These are phyloP conservation scores for Spatulosminthurus flaviceps DNA, from an alignment of 2,888 invertebrate genomes.

Conservation along the genomic window DNA sequence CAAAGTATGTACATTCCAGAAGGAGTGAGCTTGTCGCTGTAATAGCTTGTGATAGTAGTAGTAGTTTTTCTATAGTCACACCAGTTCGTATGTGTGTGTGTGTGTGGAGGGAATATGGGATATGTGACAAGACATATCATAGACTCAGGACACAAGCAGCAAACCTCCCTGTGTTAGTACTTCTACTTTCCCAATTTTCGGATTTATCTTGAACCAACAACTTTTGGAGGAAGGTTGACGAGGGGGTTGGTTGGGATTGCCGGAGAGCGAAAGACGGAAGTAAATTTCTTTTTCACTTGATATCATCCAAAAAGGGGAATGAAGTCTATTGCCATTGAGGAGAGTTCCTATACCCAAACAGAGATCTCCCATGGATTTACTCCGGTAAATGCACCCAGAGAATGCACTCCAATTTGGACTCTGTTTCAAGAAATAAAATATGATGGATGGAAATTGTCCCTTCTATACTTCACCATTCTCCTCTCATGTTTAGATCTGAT, in stretches of 20 bases:
- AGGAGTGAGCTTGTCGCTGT: too few species aligned
- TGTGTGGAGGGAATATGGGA: constrained; percentile 2
- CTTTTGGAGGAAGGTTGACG: not conserved
- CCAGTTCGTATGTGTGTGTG: not conserved
- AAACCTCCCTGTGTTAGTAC: not conserved
- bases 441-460: constrained; percentile 32
- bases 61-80: too few species aligned
- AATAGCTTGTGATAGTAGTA: not conserved
- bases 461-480: not conserved
- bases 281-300: constrained; percentile 30
- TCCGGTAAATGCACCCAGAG: constrained; percentile 22
- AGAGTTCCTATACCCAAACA: not conserved
- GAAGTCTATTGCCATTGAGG: not conserved
- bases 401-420: constrained; percentile 10
- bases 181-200: constrained; percentile 46
- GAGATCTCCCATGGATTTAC: constrained; percentile 27
- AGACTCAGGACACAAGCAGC: not conserved
- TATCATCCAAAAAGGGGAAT: constrained; percentile 18
- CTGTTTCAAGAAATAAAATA: constrained; percentile 36
- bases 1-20: too few species aligned
- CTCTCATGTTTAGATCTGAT: constrained; percentile 7
- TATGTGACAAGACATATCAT: not conserved
- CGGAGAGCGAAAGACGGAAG: constrained; percentile 9
- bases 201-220: constrained; percentile 37
- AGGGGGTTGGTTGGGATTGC: not conserved